These are phyloP conservation scores for Prunella strophiata DNA, from an alignment of 2,797 vertebrate species.

Conservation along the genomic window DNA sequence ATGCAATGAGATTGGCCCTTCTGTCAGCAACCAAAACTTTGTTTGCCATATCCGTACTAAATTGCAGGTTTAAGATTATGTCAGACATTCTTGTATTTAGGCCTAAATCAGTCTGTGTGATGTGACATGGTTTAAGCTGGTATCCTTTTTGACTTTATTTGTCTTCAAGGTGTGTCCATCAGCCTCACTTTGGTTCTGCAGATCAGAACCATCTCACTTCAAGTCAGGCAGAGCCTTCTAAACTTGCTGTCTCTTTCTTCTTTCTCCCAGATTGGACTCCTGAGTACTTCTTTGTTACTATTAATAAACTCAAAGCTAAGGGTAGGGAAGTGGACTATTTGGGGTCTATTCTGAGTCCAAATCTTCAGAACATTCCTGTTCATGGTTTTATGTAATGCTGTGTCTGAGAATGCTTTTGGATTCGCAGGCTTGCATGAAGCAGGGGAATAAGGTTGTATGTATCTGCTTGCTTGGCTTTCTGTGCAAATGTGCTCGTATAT, in stretches of 20 bases:
- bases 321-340: fast-evolving
- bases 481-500: not conserved
- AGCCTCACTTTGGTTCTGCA: not conserved
- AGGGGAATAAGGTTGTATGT: fast-evolving
- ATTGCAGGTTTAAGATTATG: not conserved
- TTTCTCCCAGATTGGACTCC: not conserved
- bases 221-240: not conserved
- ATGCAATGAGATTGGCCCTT: not conserved
- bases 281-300: not conserved
- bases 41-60: not conserved
- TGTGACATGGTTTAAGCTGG: not conserved
- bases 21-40: not conserved
- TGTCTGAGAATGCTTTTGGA: not conserved
- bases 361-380: not conserved
- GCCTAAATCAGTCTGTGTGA: not conserved
- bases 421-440: not conserved
- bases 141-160: not conserved
- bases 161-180: not conserved
- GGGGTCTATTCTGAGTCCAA: not conserved
- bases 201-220: not conserved
- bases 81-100: not conserved
- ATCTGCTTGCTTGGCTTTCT: not conserved
- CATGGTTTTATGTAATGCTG: not conserved
- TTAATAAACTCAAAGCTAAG: not conserved
- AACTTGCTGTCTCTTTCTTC: not conserved